phyloP scores from a whole-genome alignment of 1,140 invertebrate genomes.

The Hypothenemus hampei region DNA sequence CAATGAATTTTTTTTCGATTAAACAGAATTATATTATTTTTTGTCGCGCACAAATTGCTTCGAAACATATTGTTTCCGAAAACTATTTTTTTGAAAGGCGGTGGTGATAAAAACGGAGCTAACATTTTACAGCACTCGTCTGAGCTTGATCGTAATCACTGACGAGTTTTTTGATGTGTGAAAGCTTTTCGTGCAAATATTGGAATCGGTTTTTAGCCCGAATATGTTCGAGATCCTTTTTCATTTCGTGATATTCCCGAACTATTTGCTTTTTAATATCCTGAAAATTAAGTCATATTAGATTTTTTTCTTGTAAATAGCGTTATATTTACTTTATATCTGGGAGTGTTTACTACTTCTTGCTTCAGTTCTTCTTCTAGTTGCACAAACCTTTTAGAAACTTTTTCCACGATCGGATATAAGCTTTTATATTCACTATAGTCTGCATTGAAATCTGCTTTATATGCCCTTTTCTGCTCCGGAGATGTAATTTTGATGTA shows the following conservation, averaged over 20 bases:
- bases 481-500: constrained; percentile 70
- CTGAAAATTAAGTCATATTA: constrained; percentile 45
- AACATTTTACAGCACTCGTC: constrained; percentile 13
- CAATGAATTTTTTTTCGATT: too few relatives aligned
- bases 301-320: background rate
- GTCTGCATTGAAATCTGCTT: constrained; percentile 79
- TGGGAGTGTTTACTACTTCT: constrained; percentile 46
- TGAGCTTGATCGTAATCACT: constrained; percentile 66
- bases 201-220: constrained; percentile 70
- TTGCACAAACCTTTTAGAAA: constrained; percentile 69
- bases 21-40: too few relatives aligned
- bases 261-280: constrained; percentile 71
- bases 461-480: constrained; percentile 78
- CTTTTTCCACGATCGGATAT: constrained; percentile 68
- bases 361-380: constrained; percentile 63
- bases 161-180: constrained; percentile 84
- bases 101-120: constrained; percentile 8
- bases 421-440: constrained; percentile 78
- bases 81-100: too few relatives aligned
- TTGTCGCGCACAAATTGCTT: too few relatives aligned
- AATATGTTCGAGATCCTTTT: constrained; percentile 66
- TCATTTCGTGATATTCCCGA: constrained; percentile 73
- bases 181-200: constrained; percentile 84
- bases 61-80: too few relatives aligned
- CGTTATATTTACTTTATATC: constrained; percentile 49